These are phyloP conservation scores for Helleia helle DNA, from an alignment of 2,888 invertebrate species.

Conservation along the genomic window DNA sequence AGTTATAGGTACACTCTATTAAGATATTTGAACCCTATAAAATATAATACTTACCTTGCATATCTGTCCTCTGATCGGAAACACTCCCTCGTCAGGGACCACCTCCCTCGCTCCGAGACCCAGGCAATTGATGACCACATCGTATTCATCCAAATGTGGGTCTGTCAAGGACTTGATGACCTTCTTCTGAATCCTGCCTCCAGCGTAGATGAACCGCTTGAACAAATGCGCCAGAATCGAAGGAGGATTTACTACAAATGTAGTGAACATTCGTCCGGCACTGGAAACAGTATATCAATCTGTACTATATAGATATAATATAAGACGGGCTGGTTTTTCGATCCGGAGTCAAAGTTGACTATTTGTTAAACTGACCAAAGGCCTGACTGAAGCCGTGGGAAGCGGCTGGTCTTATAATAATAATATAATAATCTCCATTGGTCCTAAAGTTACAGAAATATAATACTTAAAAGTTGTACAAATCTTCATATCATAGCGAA, in stretches of 20 bases:
- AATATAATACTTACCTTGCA: constrained; percentile 64
- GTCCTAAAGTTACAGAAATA: no score
- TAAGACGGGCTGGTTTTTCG: no score
- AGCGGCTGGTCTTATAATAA: no score
- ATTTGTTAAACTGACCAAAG: no score
- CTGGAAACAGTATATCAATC: constrained; percentile 40
- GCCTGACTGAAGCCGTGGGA: no score
- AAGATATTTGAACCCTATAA: no score
- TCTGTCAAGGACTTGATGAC: constrained; percentile 39
- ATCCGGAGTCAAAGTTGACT: no score
- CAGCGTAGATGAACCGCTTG: constrained; percentile 71
- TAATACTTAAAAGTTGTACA: no score
- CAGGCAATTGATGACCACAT: constrained; percentile 86
- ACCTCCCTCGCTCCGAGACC: constrained; percentile 79
- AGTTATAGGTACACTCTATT: no score
- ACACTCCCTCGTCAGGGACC: constrained; percentile 74
- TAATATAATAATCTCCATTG: no score
- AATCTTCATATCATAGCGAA: no score
- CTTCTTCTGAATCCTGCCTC: constrained; percentile 71
- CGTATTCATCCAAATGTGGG: constrained; percentile 67
- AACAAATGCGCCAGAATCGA: constrained; percentile 79
- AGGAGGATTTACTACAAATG: constrained; percentile 79
- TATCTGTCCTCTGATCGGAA: constrained; percentile 85
- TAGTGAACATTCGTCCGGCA: constrained; percentile 76
- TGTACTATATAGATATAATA: no score